A percentile compares a stretch with the other conserved stretches of the same genome.
Conservation (phyloP, 2,113 vertebrate species). For the Gymnogyps californianus region DNA sequence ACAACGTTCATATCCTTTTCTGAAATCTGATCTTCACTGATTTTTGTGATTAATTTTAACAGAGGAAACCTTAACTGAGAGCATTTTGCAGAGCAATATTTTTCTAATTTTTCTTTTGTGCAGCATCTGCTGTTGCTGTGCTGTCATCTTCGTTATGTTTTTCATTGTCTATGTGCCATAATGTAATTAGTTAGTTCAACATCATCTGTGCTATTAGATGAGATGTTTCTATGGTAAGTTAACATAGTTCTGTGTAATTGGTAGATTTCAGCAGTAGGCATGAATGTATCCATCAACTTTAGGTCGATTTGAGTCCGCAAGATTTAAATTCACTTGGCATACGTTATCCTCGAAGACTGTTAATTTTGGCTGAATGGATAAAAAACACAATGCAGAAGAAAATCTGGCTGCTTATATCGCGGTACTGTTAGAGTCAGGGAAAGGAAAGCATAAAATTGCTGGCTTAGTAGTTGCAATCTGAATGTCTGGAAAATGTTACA, state of each 20-base stretch:
- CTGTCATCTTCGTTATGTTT: constrained; percentile 69
- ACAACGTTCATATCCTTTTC: not conserved
- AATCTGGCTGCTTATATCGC: constrained; percentile 52
- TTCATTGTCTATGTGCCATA: constrained; percentile 71
- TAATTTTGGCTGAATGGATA: constrained; percentile 67
- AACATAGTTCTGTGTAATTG: constrained; percentile 62
- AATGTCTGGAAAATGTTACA: constrained; percentile 52
- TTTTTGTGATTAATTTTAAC: constrained; percentile 67
- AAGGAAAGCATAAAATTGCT: constrained; percentile 57
- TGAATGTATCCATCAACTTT: constrained; percentile 65
- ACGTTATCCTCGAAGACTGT: constrained; percentile 48
- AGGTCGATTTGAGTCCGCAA: constrained; percentile 63
- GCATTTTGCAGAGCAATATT: constrained; percentile 61
- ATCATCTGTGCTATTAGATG: constrained; percentile 69
- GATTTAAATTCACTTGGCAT: constrained; percentile 66
- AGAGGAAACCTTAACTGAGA: constrained; percentile 49
- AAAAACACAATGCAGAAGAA: constrained; percentile 64
- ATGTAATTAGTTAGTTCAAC: constrained; percentile 71
- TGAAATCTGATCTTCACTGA: constrained; percentile 48
- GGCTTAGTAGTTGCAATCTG: constrained; percentile 32
- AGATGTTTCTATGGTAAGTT: constrained; percentile 71
- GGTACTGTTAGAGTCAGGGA: constrained; percentile 39
- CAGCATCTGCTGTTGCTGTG: constrained; percentile 69
- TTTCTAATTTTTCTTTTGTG: constrained; percentile 68
- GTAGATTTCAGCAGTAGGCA: constrained; percentile 65